phyloP scores from a whole-genome alignment of 2,113 vertebrate species.

The Lamprotornis superbus region DNA sequence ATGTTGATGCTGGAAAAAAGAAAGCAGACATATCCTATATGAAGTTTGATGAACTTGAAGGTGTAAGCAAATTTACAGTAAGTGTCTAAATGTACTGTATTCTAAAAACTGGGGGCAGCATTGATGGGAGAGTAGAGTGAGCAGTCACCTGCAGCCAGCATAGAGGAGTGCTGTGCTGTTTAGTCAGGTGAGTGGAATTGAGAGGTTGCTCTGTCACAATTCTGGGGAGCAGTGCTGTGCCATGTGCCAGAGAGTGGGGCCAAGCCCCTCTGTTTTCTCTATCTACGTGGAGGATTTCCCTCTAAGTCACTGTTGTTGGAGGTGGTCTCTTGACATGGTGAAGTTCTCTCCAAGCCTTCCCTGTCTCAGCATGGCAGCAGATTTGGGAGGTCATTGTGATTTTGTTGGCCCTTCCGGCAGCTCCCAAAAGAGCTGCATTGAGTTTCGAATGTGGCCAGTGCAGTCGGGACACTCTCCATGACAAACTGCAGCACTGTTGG shows the following conservation, averaged over 20 bases:
- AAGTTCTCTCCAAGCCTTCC: not conserved
- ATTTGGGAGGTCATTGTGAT: not conserved
- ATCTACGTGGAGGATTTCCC: not conserved
- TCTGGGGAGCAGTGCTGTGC: not conserved
- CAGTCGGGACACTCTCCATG: not conserved
- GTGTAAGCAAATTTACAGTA: slow-evolving; percentile 87
- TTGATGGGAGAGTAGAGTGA: not conserved
- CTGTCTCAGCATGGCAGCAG: not conserved
- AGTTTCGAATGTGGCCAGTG: not conserved
- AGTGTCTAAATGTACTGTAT: slow-evolving; percentile 43
- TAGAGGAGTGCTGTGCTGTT: not conserved
- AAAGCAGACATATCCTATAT: slow-evolving; percentile 95
- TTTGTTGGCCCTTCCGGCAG: not conserved
- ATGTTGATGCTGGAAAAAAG: slow-evolving; percentile 88
- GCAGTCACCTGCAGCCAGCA: not conserved
- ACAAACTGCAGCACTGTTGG: not conserved
- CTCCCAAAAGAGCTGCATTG: rapidly evolving
- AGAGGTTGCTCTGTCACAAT: not conserved
- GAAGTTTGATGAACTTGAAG: slow-evolving; percentile 81
- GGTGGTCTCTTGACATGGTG: not conserved
- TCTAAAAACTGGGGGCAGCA: not conserved
- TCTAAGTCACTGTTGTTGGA: not conserved
- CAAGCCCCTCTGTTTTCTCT: not conserved
- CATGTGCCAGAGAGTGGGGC: not conserved
- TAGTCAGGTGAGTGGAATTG: not conserved